Evolutionary conservation across 64 coral and sea anemone genomes (phyloP).

Genomic region (Actinia tenebrosa): DNA sequence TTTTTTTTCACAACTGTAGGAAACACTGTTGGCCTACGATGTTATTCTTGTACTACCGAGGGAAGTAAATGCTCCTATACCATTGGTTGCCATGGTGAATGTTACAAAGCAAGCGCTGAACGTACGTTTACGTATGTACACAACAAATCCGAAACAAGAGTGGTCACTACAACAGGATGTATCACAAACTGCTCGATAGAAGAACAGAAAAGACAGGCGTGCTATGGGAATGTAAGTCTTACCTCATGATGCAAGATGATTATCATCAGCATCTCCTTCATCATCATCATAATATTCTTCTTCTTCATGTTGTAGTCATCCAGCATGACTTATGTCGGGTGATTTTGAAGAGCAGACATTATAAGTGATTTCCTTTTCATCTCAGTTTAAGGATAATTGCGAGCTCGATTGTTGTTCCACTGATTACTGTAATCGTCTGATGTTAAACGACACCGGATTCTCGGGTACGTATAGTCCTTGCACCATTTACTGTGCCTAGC

Average conservation of each 20-base stretch:
- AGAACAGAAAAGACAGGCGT: neutral
- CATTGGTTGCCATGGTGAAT: conserved; percentile 3
- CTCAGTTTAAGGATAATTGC: neutral
- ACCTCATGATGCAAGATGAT: neutral
- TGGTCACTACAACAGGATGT: neutral
- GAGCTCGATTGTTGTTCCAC: neutral
- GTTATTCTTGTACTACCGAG: neutral
- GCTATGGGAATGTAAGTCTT: neutral
- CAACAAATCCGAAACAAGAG: neutral
- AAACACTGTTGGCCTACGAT: neutral
- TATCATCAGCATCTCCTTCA: neutral
- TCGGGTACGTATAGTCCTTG: neutral
- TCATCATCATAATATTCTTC: neutral
- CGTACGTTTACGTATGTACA: neutral
- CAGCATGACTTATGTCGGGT: no score
- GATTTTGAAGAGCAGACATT: neutral
- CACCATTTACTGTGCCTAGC: no score
- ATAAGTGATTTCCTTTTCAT: neutral
- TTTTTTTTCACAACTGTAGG: neutral
- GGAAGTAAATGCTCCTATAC: neutral
- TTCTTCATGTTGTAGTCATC: neutral
- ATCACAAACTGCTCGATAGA: neutral
- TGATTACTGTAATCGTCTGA: neutral
- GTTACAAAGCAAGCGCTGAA: neutral
- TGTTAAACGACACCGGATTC: neutral